Evolutionary conservation across 2,113 vertebrate genomes (phyloP), one percentile per base, ranked within the genome.

Genomic region (Platycercus adscitus): DNA sequence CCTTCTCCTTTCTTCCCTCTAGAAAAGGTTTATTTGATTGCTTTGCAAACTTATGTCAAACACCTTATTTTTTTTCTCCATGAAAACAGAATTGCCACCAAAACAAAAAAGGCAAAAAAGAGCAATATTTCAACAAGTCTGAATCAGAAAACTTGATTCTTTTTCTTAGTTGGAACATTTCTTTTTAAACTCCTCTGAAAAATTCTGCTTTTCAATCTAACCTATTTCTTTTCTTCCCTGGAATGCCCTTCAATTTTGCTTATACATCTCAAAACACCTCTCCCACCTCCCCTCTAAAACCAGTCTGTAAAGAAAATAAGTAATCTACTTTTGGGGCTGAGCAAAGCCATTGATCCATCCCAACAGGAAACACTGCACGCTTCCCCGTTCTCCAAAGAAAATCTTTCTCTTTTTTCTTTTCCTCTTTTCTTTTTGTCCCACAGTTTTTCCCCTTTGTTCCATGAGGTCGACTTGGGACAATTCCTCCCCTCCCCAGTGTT

Each of bases 401-500:
- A 72, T 41, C 1, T 39, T 50, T 50, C 49, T 58, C 56, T 20
- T 37, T 41, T 58, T 44, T 58, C 29, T 18, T 4, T 1, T 6
- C 2, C 44, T 24, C 7, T 70, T 73, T 91, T 80, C 46, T 71
- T 76, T 91, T 81, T 64, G 13, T 95, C 81, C 77, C 80, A 97
- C 2, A 1, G 7, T 83, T 95, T 93, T 3, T 4, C 66, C 47
- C 5, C 65, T 95, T 96, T 95, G 89, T 97, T 97, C 77, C 56
- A 17, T 33, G 50, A 95, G 93, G 94, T 95, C 73, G 5, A 56
- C 47, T 76, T 89, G 84, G 95, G 95, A 97, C 91, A 96, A 85
- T 92, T 95, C 56, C 26, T 91, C 56, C 77, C 56, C 89, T 92
- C 70, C 77, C 69, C 86, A 69, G 52, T 93, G 92, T 89, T 95